Evolutionary conservation across 2,797 vertebrate genomes (phyloP).

Genomic region (Anguilla pacifica): DNA sequence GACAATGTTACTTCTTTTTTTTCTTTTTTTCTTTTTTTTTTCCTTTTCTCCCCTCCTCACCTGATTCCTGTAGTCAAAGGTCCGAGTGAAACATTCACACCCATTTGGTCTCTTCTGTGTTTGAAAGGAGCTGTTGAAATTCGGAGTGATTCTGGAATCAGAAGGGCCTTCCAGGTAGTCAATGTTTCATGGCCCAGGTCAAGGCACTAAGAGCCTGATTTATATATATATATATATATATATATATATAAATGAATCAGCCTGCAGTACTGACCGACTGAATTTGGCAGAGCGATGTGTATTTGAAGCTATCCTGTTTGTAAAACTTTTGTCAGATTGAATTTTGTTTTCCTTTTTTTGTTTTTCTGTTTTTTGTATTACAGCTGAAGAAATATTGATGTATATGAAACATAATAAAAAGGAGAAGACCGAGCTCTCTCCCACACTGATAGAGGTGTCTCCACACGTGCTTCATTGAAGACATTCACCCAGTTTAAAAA

Average conservation of each 20-base stretch:
- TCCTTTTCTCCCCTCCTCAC: conserved; percentile 70
- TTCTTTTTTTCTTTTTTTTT: neutral
- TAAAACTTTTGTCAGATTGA: conserved; percentile 86
- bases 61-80: conserved; percentile 80
- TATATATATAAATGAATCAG: conserved; percentile 55
- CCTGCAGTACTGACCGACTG: conserved; percentile 67
- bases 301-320: conserved; percentile 85
- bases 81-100: conserved; percentile 26
- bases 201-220: conserved; percentile 53
- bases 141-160: conserved; percentile 72
- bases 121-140: conserved; percentile 82
- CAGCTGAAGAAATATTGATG: conserved; percentile 80
- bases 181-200: conserved; percentile 25
- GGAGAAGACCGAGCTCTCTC: conserved; percentile 72
- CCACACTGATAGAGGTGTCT: conserved; percentile 73
- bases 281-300: conserved; percentile 70
- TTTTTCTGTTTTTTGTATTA: conserved; percentile 67
- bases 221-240: conserved; percentile 34
- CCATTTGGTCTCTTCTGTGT: conserved; percentile 67
- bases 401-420: conserved; percentile 82
- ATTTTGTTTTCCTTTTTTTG: conserved; percentile 67
- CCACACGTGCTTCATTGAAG: conserved; percentile 41
- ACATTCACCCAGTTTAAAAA: conserved; percentile 24
- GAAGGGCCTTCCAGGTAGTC: conserved; percentile 50
- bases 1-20: neutral